Base-by-base conservation (phyloP, 2,888 invertebrate species). In the Mythimna albipuncta region DNA sequence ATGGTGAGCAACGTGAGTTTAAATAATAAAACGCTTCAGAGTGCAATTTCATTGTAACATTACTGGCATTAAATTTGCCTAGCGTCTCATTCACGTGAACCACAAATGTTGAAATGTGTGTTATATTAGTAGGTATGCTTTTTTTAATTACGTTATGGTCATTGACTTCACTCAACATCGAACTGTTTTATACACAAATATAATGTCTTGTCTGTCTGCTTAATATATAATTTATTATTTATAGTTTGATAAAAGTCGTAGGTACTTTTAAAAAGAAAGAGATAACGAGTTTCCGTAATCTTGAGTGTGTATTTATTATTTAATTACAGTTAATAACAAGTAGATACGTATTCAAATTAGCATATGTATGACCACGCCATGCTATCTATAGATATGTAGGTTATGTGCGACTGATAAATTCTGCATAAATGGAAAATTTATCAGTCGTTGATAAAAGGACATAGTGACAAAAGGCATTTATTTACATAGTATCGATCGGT, bases 1-100 rank as follows among this genome's bases (percentile, higher is more conserved):
- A 82, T 82, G 79, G n/a, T 64, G 16, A 32, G 32, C 75, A 86
- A 89, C 89, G 88, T 89, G 88, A 87, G 50, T 69, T 52, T 35
- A 19, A 76, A 74, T 86, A 74, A 82, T 83, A 74, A 72, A 71
- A 71, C 59, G 32, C 26, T 75, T 55, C 19, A 52, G 41, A 65
- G 32, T 82, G 73, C 68, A 79, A 72, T 79, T 83, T 77, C 68
- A 79, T 75, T 78, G 71, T 77, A 82, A 69, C 35, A 54, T 50
- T 16, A 52, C 64, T 54, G 67, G 50, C 44, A 72, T 77, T 68
- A 50, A 69, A 70, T 75, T 70, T 58, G 44, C 50, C 7, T 13
- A 21, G 59, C 66, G 64, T 71, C 55, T 59, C 32, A 59, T 58
- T 73, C 73, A 77, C 64, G 69, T 69, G 64, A 35, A 2, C 7